phyloP scores from a whole-genome alignment of 2,113 vertebrate genomes.

The Albula glossodonta region DNA sequence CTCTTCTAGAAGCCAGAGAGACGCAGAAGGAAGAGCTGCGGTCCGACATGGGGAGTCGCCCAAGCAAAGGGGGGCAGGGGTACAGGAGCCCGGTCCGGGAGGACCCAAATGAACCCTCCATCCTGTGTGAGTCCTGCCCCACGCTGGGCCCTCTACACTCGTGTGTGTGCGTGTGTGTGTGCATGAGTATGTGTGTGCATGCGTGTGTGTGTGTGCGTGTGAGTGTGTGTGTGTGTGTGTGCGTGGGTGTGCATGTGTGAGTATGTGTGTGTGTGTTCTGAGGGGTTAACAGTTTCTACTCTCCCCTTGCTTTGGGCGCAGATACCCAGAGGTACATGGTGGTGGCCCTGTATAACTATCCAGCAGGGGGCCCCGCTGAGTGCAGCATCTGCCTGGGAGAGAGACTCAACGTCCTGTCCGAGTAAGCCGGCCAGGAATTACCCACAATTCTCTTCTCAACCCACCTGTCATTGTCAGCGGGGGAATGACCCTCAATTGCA shows the following conservation, averaged over 20 bases:
- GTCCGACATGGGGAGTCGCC: constrained; percentile 29
- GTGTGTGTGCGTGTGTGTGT: background rate
- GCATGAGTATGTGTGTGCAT: too few relatives aligned
- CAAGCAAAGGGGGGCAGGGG: constrained; percentile 17
- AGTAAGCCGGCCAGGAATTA: constrained; percentile 66
- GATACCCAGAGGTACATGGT: constrained; percentile 50
- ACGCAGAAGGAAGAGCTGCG: background rate
- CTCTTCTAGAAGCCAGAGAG: background rate
- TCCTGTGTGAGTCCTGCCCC: background rate
- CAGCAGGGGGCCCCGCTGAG: constrained; percentile 39
- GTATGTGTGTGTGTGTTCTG: background rate
- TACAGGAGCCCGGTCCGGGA: background rate
- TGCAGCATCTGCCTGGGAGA: constrained; percentile 73
- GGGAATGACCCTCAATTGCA: too few relatives aligned
- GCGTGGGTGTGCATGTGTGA: background rate
- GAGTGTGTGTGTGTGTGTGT: background rate
- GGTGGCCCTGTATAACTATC: constrained; percentile 77
- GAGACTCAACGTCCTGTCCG: constrained; percentile 67
- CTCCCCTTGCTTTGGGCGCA: constrained; percentile 39
- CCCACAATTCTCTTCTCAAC: background rate
- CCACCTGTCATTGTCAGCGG: too few relatives aligned
- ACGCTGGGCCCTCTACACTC: background rate
- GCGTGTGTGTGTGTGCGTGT: too few relatives aligned
- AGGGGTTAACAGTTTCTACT: background rate
- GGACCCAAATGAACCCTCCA: background rate